These are phyloP conservation scores for Pogona vitticeps DNA, from an alignment of 2,113 vertebrate genomes.

Conservation along the genomic window DNA sequence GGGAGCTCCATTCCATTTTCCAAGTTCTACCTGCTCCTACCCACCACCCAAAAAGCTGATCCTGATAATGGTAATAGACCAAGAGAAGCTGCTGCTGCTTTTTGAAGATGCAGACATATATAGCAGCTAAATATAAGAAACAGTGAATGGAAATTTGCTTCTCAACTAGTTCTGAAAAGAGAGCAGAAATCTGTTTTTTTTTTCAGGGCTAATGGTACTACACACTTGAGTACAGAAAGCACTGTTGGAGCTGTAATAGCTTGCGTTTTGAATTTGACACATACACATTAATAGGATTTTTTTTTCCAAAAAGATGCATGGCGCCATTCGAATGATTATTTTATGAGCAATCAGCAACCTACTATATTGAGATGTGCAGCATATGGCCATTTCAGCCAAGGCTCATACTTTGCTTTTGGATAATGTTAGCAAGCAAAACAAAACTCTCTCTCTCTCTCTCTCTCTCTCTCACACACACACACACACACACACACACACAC, in stretches of 20 bases:
- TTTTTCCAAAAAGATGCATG: slow-evolving; percentile 48
- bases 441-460: too few relatives aligned
- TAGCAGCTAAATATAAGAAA: background rate
- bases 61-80: background rate
- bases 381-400: slow-evolving; percentile 53
- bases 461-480: too few relatives aligned
- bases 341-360: slow-evolving; percentile 54
- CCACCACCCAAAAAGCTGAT: too few relatives aligned
- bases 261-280: slow-evolving; percentile 8
- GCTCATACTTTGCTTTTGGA: slow-evolving; percentile 37
- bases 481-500: too few relatives aligned
- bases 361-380: slow-evolving; percentile 41
- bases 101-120: background rate
- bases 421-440: slow-evolving; percentile 38
- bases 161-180: slow-evolving; percentile 45
- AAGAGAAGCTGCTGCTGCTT: background rate
- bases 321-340: slow-evolving; percentile 59
- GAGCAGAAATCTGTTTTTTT: slow-evolving; percentile 44
- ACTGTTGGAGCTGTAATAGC: slow-evolving; percentile 55
- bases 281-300: slow-evolving; percentile 13
- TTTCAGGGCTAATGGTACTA: slow-evolving; percentile 42
- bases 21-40: too few relatives aligned
- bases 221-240: slow-evolving; percentile 26
- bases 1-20: background rate
- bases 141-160: background rate